phyloP scores from a whole-genome alignment of 37 sponge, comb jelly and placozoan species.

The Petrosia ficiformis region DNA sequence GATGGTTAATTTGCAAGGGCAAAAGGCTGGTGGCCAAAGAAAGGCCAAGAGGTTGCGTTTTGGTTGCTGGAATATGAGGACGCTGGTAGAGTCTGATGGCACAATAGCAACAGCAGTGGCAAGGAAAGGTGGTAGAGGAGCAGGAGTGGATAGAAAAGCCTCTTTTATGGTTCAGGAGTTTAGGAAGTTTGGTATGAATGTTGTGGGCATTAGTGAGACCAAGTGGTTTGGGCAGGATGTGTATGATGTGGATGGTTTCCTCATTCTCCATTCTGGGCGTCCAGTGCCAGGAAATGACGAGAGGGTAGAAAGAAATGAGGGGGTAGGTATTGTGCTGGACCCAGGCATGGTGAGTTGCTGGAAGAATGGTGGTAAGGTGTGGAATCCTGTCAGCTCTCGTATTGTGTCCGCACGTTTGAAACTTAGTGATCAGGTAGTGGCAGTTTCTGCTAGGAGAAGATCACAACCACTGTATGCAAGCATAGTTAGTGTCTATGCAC shows the following conservation, averaged over 20 bases:
- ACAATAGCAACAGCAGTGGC: too few relatives aligned
- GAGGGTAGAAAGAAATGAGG: constrained; percentile 15
- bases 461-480: neutral
- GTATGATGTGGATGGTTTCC: constrained; percentile 29
- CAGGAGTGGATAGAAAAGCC: too few relatives aligned
- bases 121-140: neutral
- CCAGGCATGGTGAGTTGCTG: neutral
- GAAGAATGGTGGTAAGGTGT: constrained; percentile 4
- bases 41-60: constrained; percentile 3
- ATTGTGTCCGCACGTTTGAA: constrained; percentile 23
- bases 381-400: constrained; percentile 18
- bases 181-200: too few relatives aligned
- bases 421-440: constrained; percentile 12
- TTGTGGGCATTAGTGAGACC: constrained; percentile 38
- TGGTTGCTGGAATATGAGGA: too few relatives aligned
- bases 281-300: neutral
- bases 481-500: constrained; percentile 33
- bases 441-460: neutral
- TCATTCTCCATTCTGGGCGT: too few relatives aligned
- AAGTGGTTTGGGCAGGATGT: constrained; percentile 45
- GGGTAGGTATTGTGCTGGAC: constrained; percentile 18
- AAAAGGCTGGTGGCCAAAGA: too few relatives aligned
- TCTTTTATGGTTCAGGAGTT: too few relatives aligned
- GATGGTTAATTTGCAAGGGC: too few relatives aligned
- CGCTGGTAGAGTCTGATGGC: too few relatives aligned